Percentiles rank a stretch among this genome's conserved stretches.
phyloP scores from a whole-genome alignment of 2,113 vertebrate genomes.

The Sciurus niger region DNA sequence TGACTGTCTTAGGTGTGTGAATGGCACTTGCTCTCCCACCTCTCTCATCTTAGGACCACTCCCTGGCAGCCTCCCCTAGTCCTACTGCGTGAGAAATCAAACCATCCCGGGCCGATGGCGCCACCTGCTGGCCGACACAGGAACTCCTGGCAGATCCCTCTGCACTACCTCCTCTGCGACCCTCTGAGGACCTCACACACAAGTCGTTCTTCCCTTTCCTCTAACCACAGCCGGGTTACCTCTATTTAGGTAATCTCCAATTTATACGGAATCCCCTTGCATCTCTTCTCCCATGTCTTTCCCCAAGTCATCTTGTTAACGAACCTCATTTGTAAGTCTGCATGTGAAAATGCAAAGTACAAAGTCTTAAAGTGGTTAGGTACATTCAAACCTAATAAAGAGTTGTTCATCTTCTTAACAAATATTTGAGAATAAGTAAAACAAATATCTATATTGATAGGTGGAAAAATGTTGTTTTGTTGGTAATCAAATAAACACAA shows the following conservation, averaged over 20 bases:
- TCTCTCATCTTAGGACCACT: rapidly evolving
- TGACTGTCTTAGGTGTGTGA: not conserved
- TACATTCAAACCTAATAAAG: not conserved
- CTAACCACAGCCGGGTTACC: not conserved
- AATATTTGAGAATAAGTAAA: slow-evolving; percentile 2
- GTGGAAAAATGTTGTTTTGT: not conserved
- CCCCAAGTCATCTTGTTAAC: not conserved
- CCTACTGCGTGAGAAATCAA: not conserved
- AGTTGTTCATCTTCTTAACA: not conserved
- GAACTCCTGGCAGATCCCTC: not conserved
- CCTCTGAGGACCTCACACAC: rapidly evolving
- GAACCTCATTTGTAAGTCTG: not conserved
- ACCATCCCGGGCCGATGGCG: not conserved
- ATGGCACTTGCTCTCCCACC: not conserved
- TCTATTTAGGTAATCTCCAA: not conserved
- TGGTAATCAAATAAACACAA: not conserved
- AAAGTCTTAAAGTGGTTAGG: not conserved
- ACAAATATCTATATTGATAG: not conserved
- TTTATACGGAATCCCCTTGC: not conserved
- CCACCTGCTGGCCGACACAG: slow-evolving; percentile 70
- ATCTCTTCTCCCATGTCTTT: not conserved
- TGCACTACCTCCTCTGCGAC: rapidly evolving
- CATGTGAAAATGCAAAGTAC: not conserved
- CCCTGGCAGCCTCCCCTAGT: not conserved
- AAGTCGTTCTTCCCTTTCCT: not conserved